Percentiles rank a stretch among this genome's conserved stretches.
These are phyloP conservation scores for Diarsia brunnea DNA, from an alignment of 2,888 invertebrate genomes.

Conservation along the genomic window DNA sequence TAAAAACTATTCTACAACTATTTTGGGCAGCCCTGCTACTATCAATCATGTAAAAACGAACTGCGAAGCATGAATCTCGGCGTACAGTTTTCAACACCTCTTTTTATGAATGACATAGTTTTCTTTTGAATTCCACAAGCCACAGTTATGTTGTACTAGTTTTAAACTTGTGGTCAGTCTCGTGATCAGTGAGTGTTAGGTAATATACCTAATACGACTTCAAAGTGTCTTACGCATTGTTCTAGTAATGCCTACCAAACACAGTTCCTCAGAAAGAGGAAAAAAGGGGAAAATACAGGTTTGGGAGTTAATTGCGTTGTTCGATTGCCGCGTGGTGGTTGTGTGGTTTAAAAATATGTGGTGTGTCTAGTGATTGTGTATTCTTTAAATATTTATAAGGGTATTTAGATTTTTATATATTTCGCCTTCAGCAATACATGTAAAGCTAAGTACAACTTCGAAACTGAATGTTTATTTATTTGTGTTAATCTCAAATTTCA, in stretches of 20 bases:
- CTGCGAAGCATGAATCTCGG: constrained; percentile 10
- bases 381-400: not conserved
- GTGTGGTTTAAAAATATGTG: not conserved
- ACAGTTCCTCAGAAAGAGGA: constrained; percentile 19
- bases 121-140: constrained; percentile 24
- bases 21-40: constrained; percentile 37
- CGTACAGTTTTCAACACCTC: constrained; percentile 14
- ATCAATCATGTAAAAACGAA: constrained; percentile 8
- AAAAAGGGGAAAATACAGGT: constrained; percentile 29
- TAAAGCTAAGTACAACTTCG: not conserved
- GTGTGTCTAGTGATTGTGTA: not conserved
- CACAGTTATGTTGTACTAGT: constrained; percentile 39
- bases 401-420: not conserved
- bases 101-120: constrained; percentile 53
- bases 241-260: constrained; percentile 21
- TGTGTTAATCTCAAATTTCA: constrained; percentile 12
- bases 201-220: constrained; percentile 9
- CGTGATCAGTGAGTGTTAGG: constrained; percentile 27
- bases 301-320: not conserved
- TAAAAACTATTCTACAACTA: not conserved
- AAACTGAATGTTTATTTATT: constrained; percentile 36
- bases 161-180: constrained; percentile 41
- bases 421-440: constrained; percentile 4
- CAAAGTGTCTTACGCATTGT: constrained; percentile 17
- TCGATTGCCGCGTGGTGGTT: not conserved